A percentile compares a stretch with the other conserved stretches of the same genome.
These are phyloP conservation scores for Elgonia sp. DNA, from an alignment of 2,888 invertebrate genomes.

Conservation along the genomic window DNA sequence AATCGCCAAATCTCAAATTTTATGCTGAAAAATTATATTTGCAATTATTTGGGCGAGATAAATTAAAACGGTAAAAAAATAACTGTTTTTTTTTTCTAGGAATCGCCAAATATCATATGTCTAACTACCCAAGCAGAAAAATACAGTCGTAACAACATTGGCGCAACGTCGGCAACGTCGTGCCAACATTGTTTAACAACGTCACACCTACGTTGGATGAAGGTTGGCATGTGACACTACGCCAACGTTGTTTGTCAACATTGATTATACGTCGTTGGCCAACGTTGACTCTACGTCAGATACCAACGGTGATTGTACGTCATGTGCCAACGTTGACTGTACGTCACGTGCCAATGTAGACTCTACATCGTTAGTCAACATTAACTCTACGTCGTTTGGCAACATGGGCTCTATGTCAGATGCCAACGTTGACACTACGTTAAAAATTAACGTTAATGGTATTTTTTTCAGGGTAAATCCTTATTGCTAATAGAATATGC, in stretches of 20 bases:
- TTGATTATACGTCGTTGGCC: neutral
- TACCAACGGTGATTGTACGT: neutral
- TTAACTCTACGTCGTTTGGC: neutral
- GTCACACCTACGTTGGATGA: too few relatives aligned
- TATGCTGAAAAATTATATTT: too few relatives aligned
- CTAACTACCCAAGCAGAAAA: conserved; percentile 31
- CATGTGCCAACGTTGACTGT: neutral
- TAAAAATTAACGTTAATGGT: too few relatives aligned
- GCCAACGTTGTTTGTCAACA: too few relatives aligned
- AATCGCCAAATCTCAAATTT: too few relatives aligned
- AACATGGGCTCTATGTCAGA: neutral
- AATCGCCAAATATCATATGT: too few relatives aligned
- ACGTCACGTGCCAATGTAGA: neutral
- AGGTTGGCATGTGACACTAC: too few relatives aligned
- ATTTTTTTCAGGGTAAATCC: too few relatives aligned
- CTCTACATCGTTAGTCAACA: neutral
- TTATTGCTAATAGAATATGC: too few relatives aligned
- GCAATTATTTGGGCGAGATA: too few relatives aligned
- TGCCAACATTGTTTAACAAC: neutral
- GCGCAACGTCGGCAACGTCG: conserved; percentile 31
- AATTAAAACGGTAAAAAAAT: too few relatives aligned
- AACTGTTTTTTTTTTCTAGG: too few relatives aligned
- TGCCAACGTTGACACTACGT: conserved; percentile 12
- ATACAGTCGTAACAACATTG: conserved; percentile 21
- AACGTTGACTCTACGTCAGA: neutral